Evolutionary conservation across 2,113 vertebrate genomes (phyloP), one percentile per base, ranked within the genome.

Genomic region (Numida meleagris): DNA sequence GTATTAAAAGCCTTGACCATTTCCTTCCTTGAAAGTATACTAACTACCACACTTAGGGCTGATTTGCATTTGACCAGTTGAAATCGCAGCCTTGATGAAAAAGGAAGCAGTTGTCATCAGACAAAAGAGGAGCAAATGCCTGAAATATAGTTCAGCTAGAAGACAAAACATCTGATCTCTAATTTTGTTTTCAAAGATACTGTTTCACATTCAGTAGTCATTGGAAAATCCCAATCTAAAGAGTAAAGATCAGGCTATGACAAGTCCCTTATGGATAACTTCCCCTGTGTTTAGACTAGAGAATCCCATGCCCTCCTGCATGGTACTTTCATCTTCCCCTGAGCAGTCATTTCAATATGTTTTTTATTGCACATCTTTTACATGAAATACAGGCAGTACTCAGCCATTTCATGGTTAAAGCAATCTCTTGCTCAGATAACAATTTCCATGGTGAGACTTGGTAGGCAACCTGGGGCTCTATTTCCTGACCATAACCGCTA

Each of bases 341-440:
- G 24, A 20, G 21, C 4, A 70, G 8, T 51, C 20, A 2, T 25
- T 53, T 19, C 9, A 9, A 43, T 42, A 59, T 58, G 6, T 50
- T 63, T 73, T 59, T 75, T 10, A 70, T 55, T 81, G 57, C 0
- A 0, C 7, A 12, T 78, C 14, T 92, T 72, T 81, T 24, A 71
- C 71, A 29, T 77, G 27, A 90, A 77, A 84, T 55, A 67, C 59
- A 21, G 16, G 36, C 9, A 50, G 34, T 67, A 75, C 36, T 3
- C 42, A 94, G 40, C 61, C 90, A 27, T 7, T 84, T 29, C 63
- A 70, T 82, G 38, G 77, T 65, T 68, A 58, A 90, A 93, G 23
- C n/a, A 71, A 34, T 72, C 84, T 84, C 17, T 62, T 59, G 19
- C 12, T 72, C 25, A 68, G 46, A 78, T 65, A 83, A 6, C 27